These are phyloP conservation scores for Oceanodroma tethys DNA, from an alignment of 2,113 vertebrate genomes.

Conservation along the genomic window DNA sequence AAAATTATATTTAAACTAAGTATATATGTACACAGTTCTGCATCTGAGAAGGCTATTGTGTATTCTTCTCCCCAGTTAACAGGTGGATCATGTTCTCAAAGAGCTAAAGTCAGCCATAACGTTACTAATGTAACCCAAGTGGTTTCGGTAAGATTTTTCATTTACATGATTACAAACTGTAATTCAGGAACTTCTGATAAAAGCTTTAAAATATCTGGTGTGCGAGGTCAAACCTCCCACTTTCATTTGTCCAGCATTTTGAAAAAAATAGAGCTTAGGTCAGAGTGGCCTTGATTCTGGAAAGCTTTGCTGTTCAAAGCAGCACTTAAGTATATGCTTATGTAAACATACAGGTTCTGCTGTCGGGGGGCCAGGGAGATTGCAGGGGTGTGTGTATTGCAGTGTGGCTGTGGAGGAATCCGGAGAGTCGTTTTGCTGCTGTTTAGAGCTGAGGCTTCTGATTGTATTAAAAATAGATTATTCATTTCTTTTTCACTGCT, in stretches of 20 bases:
- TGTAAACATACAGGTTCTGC: too few relatives aligned
- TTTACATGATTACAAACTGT: background rate
- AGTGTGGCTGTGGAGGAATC: background rate
- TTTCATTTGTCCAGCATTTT: background rate
- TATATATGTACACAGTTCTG: background rate
- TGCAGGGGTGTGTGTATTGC: too few relatives aligned
- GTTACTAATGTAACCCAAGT: background rate
- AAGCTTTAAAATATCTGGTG: background rate
- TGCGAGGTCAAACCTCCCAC: background rate
- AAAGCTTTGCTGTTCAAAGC: background rate
- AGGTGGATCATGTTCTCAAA: background rate
- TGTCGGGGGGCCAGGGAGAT: fast-evolving
- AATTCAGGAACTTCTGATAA: background rate
- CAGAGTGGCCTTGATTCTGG: background rate
- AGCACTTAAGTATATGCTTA: background rate
- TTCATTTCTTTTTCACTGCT: background rate
- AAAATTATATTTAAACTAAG: background rate
- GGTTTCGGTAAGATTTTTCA: background rate
- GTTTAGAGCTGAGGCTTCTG: background rate
- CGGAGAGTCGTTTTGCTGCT: too few relatives aligned
- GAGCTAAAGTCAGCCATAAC: background rate
- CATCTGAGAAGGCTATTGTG: background rate
- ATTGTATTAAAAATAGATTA: background rate
- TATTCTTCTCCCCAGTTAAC: background rate
- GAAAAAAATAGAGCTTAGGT: background rate